Conservation (phyloP, 1,140 invertebrate genomes). For the Megalonaias nervosa region DNA sequence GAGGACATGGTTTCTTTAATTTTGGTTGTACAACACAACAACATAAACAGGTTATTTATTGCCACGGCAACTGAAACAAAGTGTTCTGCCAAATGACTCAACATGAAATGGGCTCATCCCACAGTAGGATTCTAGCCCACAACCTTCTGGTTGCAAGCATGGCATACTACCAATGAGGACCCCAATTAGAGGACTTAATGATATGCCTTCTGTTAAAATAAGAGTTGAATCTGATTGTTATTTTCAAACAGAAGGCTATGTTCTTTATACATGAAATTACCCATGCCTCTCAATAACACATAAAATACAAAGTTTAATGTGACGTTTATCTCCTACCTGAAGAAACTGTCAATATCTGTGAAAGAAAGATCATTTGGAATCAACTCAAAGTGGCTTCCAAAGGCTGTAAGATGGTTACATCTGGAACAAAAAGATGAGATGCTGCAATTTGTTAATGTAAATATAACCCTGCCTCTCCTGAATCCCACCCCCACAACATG, state of each 20-base stretch:
- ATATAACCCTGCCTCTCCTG: no score
- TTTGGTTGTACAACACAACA: no score
- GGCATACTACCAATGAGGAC: no score
- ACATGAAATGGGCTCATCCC: no score
- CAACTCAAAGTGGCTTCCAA: constrained; percentile 61
- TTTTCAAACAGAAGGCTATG: neutral
- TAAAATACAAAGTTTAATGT: neutral
- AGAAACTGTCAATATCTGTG: constrained; percentile 62
- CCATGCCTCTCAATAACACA: neutral
- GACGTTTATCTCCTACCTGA: constrained; percentile 56
- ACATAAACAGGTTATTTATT: no score
- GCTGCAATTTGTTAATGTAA: neutral
- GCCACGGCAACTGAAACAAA: no score
- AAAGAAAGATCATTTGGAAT: constrained; percentile 58
- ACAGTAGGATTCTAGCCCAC: no score
- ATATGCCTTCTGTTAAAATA: neutral
- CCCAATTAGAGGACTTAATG: neutral
- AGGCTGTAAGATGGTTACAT: constrained; percentile 66
- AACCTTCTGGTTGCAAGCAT: no score
- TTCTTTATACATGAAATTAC: neutral
- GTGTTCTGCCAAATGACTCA: no score
- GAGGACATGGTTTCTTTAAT: no score
- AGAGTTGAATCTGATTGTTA: neutral
- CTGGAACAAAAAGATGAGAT: constrained; percentile 29
- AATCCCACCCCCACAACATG: neutral